Percentiles rank a stretch among this genome's conserved stretches.
These are phyloP conservation scores for Pelusios castaneus DNA, from an alignment of 2,113 vertebrate genomes.

Conservation along the genomic window DNA sequence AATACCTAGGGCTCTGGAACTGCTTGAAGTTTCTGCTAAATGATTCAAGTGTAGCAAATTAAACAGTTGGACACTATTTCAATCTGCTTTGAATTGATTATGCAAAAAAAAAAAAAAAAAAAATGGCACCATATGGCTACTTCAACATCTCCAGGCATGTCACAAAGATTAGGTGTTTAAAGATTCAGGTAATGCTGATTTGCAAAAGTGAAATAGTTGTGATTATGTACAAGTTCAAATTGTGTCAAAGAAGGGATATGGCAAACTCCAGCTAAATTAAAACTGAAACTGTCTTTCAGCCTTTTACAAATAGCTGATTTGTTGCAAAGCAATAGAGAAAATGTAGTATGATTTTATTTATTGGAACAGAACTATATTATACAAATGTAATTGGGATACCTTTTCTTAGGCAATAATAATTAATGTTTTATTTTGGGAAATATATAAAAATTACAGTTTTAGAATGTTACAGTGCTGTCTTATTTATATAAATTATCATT, in stretches of 20 bases:
- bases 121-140: constrained; percentile 27
- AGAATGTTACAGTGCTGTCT: background rate
- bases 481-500: background rate
- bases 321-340: constrained; percentile 1
- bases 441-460: background rate
- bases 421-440: background rate
- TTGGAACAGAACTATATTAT: background rate
- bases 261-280: background rate
- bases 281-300: background rate
- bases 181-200: background rate
- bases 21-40: constrained; percentile 32
- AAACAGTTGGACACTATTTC: constrained; percentile 29
- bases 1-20: background rate
- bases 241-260: background rate
- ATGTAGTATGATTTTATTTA: background rate
- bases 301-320: background rate
- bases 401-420: background rate
- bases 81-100: constrained; percentile 36
- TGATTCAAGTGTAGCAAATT: constrained; percentile 31
- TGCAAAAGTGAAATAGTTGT: background rate
- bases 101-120: background rate
- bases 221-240: background rate
- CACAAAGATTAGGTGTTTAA: background rate
- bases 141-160: background rate
- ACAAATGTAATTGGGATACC: background rate